Conservation (phyloP, 2,797 vertebrate genomes). For the Eupleurogrammus muticus region DNA sequence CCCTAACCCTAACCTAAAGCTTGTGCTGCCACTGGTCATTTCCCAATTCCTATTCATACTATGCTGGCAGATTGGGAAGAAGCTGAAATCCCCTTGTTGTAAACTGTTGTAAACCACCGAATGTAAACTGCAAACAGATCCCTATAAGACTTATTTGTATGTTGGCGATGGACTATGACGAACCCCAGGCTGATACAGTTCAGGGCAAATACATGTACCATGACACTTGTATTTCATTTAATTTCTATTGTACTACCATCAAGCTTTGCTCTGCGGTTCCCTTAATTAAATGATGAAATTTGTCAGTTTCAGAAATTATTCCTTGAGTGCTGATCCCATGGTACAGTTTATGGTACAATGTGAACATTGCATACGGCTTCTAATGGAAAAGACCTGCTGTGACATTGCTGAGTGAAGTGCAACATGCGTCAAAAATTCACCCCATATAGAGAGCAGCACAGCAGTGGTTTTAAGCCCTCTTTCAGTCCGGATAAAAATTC, state of each 20-base stretch:
- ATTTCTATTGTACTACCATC: not conserved
- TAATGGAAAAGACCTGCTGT: slow-evolving; percentile 31
- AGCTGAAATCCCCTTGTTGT: not conserved
- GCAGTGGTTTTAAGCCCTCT: slow-evolving; percentile 1
- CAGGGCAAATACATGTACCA: too few species aligned
- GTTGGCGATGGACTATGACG: too few species aligned
- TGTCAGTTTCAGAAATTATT: slow-evolving; percentile 13
- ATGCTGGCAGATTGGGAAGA: not conserved
- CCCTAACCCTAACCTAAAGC: not conserved
- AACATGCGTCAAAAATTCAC: slow-evolving; percentile 7
- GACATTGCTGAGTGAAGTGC: slow-evolving; percentile 5
- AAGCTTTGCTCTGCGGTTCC: not conserved
- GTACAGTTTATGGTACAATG: slow-evolving; percentile 10
- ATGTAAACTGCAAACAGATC: too few species aligned
- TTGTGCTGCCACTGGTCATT: slow-evolving; percentile 3
- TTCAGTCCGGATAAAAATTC: slow-evolving; percentile 16
- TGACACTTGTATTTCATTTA: not conserved
- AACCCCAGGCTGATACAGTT: too few species aligned
- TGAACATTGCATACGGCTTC: not conserved
- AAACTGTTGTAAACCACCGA: too few species aligned
- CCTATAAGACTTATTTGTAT: too few species aligned
- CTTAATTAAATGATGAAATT: not conserved
- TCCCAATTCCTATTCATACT: not conserved
- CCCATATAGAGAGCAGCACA: slow-evolving; percentile 4
- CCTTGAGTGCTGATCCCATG: slow-evolving; percentile 5